Conservation (phyloP, 2,113 vertebrate species). For the Cheirogaleus medius region DNA sequence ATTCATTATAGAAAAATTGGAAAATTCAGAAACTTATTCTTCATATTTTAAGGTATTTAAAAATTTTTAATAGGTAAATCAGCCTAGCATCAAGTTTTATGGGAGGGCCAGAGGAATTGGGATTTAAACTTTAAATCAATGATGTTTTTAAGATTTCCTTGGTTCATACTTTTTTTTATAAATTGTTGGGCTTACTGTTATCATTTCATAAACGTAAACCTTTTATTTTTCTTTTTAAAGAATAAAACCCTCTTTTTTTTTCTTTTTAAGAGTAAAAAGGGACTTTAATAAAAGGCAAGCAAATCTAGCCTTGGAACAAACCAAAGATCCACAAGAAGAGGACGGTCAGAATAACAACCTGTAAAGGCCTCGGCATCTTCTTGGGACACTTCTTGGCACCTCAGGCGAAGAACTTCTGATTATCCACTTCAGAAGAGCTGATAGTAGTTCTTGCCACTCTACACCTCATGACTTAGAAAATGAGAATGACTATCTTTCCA, state of each 20-base stretch:
- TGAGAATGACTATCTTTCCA: neutral
- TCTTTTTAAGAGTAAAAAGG: slow-evolving; percentile 74
- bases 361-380: slow-evolving; percentile 54
- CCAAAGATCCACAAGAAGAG: slow-evolving; percentile 63
- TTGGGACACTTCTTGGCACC: neutral
- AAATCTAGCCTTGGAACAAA: slow-evolving; percentile 50
- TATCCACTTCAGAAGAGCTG: neutral
- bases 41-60: neutral
- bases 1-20: neutral
- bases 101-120: neutral
- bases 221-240: slow-evolving; percentile 49
- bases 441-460: neutral
- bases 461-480: neutral
- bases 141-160: neutral
- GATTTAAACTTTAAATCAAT: neutral
- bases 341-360: slow-evolving; percentile 72
- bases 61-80: neutral
- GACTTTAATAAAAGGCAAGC: slow-evolving; percentile 71
- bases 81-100: neutral
- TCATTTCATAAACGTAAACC: neutral
- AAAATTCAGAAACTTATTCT: neutral
- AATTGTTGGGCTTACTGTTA: neutral
- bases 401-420: neutral
- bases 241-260: slow-evolving; percentile 12
- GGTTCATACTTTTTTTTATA: neutral